Evolutionary conservation across 2,113 vertebrate species (phyloP).

Genomic region (Brachyistius frenatus): DNA sequence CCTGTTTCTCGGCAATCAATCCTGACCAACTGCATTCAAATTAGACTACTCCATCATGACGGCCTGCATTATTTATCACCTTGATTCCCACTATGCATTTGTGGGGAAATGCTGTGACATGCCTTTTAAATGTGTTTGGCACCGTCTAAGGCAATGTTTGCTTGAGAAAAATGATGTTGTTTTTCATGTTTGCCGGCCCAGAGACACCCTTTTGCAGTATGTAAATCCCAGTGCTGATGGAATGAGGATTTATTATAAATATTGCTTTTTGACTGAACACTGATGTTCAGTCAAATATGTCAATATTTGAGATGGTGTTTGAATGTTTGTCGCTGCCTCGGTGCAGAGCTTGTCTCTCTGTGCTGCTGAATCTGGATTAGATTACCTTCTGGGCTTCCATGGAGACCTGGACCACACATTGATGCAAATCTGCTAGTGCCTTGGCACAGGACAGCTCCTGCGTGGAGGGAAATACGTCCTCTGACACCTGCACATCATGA

Average conservation of each 20-base stretch:
- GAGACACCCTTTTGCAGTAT: slow-evolving; percentile 27
- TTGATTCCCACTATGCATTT: slow-evolving; percentile 61
- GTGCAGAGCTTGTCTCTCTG: background rate
- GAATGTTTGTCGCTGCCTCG: slow-evolving; percentile 24
- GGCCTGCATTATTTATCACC: slow-evolving; percentile 77
- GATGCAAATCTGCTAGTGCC: slow-evolving; percentile 51
- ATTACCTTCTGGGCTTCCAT: slow-evolving; percentile 40
- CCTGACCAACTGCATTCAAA: slow-evolving; percentile 71
- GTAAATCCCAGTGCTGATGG: slow-evolving; percentile 27
- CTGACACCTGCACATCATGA: slow-evolving; percentile 53
- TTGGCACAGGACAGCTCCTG: slow-evolving; percentile 37
- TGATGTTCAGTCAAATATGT: slow-evolving; percentile 23
- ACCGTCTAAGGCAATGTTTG: slow-evolving; percentile 22
- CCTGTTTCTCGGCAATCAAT: slow-evolving; percentile 61
- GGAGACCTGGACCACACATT: slow-evolving; percentile 27
- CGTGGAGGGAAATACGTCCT: slow-evolving; percentile 38
- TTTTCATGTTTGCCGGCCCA: slow-evolving; percentile 27
- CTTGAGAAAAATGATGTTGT: slow-evolving; percentile 6
- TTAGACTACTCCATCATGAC: slow-evolving; percentile 68
- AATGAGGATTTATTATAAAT: slow-evolving; percentile 19
- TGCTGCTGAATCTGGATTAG: slow-evolving; percentile 30
- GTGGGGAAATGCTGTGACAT: slow-evolving; percentile 35
- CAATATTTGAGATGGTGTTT: slow-evolving; percentile 30
- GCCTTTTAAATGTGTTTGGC: slow-evolving; percentile 28
- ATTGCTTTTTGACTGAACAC: slow-evolving; percentile 13